A percentile compares a stretch with the other conserved stretches of the same genome.
These are phyloP conservation scores for Micropoecilia bifurca DNA, from an alignment of 2,797 vertebrate species.

Conservation along the genomic window DNA sequence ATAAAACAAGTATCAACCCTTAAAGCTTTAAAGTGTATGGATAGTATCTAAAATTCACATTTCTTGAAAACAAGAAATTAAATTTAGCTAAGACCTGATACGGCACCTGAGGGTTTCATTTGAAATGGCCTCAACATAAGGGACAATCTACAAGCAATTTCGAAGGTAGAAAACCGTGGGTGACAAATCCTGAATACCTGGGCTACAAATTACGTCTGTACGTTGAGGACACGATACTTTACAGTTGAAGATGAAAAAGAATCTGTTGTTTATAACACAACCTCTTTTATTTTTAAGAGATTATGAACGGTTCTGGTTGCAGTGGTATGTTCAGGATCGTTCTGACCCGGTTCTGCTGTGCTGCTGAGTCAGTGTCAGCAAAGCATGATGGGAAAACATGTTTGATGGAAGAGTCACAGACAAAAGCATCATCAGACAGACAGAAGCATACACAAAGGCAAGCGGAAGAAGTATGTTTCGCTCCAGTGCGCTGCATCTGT, in stretches of 20 bases:
- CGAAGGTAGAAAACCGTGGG: background rate
- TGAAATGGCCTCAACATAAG: background rate
- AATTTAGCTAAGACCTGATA: background rate
- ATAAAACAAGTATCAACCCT: background rate
- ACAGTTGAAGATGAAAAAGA: background rate
- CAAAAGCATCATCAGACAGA: conserved; percentile 53
- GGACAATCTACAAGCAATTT: background rate
- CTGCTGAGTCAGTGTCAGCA: conserved; percentile 74
- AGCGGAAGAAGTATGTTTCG: conserved; percentile 69
- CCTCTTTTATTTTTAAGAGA: background rate
- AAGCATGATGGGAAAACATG: conserved; percentile 67
- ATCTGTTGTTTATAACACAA: background rate
- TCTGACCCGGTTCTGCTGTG: conserved; percentile 65
- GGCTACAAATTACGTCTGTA: background rate
- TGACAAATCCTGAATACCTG: background rate
- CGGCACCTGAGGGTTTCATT: background rate
- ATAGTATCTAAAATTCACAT: background rate
- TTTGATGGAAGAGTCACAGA: conserved; percentile 61
- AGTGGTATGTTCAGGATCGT: conserved; percentile 25
- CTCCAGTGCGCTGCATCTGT: conserved; percentile 78
- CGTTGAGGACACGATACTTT: background rate
- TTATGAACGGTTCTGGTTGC: conserved; percentile 12
- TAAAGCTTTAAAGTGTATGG: background rate
- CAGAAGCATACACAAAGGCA: conserved; percentile 27
- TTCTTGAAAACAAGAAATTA: background rate